Conservation (phyloP, 92 coral and sea anemone genomes). For the Porites cylindrica region DNA sequence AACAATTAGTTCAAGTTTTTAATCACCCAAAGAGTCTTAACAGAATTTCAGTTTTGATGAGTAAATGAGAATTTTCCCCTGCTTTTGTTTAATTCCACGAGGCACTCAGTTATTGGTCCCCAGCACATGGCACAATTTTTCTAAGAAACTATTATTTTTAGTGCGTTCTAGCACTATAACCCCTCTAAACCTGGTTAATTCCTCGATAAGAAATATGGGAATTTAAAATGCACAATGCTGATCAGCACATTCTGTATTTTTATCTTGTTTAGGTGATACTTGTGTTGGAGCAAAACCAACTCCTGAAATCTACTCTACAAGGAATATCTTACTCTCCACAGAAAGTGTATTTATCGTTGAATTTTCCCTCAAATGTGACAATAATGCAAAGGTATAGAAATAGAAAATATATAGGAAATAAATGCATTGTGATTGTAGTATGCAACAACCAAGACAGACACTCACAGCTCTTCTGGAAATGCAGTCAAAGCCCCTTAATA, state of each 20-base stretch:
- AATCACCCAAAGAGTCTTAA: neutral
- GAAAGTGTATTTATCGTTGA: conserved; percentile 95
- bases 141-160: neutral
- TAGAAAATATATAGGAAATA: neutral
- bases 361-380: conserved; percentile 88
- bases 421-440: neutral
- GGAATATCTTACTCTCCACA: conserved; percentile 86
- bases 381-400: conserved; percentile 76
- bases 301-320: conserved; percentile 83
- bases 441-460: neutral
- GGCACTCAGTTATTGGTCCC: conserved; percentile 17
- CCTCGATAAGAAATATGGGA: no score
- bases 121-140: neutral
- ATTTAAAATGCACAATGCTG: no score
- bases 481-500: no score
- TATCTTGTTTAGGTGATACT: conserved; percentile 74
- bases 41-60: neutral
- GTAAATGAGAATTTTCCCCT: neutral
- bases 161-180: neutral
- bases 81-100: neutral
- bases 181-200: neutral
- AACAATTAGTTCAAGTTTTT: neutral
- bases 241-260: no score
- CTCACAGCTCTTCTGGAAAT: neutral
- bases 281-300: conserved; percentile 90